Conservation (phyloP, 2,797 vertebrate species). For the Lagodon rhomboides region DNA sequence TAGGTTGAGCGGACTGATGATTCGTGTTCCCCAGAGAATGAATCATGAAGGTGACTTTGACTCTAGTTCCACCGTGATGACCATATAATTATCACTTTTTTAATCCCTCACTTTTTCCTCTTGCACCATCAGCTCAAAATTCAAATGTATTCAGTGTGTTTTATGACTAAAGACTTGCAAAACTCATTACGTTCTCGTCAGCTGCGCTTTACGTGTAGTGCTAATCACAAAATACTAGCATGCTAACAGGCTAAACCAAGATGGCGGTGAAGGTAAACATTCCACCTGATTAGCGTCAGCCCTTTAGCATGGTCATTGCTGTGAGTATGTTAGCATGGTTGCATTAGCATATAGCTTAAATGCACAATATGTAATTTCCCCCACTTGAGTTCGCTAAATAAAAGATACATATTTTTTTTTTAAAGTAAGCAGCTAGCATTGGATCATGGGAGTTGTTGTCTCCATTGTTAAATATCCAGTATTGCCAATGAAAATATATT, state of each 20-base stretch:
- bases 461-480: no score
- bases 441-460: no score
- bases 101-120: neutral
- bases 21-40: neutral
- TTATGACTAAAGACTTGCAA: no score
- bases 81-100: neutral
- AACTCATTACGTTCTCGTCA: neutral
- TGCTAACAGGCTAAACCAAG: fast-evolving
- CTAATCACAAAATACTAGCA: neutral
- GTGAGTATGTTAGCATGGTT: no score
- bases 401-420: no score
- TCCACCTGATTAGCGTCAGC: no score
- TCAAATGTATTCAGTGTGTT: neutral
- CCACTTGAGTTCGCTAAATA: no score
- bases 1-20: neutral
- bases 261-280: neutral
- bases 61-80: neutral
- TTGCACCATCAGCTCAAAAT: neutral
- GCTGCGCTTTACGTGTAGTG: neutral
- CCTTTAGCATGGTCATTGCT: neutral
- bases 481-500: no score
- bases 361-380: no score
- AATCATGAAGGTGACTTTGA: neutral
- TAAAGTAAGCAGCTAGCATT: no score
- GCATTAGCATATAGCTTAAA: neutral